Evolutionary conservation across 2,113 vertebrate species (phyloP), one percentile per base, ranked within the genome.

Genomic region (Carassius carassius): DNA sequence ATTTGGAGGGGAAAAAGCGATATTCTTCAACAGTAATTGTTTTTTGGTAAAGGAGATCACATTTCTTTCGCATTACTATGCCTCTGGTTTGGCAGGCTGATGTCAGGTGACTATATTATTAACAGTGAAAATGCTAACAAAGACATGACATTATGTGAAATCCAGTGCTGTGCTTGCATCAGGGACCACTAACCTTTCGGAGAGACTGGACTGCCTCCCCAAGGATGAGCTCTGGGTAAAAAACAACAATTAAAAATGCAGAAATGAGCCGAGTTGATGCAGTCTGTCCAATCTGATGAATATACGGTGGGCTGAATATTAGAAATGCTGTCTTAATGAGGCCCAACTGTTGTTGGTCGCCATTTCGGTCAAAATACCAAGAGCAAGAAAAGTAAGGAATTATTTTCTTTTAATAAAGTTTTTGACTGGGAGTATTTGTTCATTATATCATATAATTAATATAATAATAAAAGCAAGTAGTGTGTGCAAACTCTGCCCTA

Each of bases 241-340:
- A 88, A 89, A 88, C 91, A 85, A 92, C 88, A 91, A 93, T 92
- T 91, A 92, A 92, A 93, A 91, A 94, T 89, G 87, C 87, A 92
- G 83, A 91, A 88, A 92, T 60, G 23, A 85, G 77, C 3, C 86
- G 81, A 89, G 78, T 84, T 89, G 88, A 90, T 88, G 87, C 89
- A 90, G 75, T 41, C 60, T 62, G 23, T 70, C 51, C 62, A 54
- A 41, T 54, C 17, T 63, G 77, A 85, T n/a, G 51, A 54, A 85
- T 41, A 32, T 75, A 23, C 56, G 7, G 58, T 60, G 60, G 72
- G 78, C 16, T 23, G 37, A 72, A 70, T 69, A 69, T 78, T 58
- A 35, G 4, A 74, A 13, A 17, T 19, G 7, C 9, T 23, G 35
- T 47, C 35, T 80, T 25, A 47, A 47, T 44, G 78, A 9, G 37